A percentile compares a stretch with the other conserved stretches of the same genome.
Evolutionary conservation across 2,797 vertebrate species (phyloP).

Genomic region (Delichon dasypus): DNA sequence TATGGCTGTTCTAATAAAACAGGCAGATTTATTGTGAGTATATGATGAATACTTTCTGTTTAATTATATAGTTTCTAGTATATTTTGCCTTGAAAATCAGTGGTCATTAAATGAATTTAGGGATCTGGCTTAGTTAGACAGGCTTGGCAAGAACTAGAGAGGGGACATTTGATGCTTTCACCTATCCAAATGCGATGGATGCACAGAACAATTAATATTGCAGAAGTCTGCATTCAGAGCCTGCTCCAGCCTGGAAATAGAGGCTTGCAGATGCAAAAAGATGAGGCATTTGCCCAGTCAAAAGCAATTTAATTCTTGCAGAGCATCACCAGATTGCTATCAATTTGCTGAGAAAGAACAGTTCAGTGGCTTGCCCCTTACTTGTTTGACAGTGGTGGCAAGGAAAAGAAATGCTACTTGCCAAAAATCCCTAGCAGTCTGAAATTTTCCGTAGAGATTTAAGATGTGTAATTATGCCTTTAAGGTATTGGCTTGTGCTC

Average conservation of each 20-base stretch:
- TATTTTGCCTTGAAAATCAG: not conserved
- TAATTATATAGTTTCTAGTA: not conserved
- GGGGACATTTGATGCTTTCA: not conserved
- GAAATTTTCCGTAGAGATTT: slow-evolving; percentile 11
- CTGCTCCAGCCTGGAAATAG: not conserved
- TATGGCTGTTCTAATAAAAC: slow-evolving; percentile 92
- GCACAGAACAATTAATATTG: not conserved
- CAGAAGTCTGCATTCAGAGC: not conserved
- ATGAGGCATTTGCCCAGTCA: not conserved
- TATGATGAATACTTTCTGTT: not conserved
- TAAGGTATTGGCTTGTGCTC: not conserved
- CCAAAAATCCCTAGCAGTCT: not conserved
- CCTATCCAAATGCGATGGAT: not conserved
- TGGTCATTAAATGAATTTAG: not conserved
- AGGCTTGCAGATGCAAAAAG: not conserved
- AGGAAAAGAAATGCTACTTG: not conserved
- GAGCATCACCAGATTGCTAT: not conserved
- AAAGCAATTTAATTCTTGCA: not conserved
- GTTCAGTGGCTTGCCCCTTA: not conserved
- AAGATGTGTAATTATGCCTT: slow-evolving; percentile 7
- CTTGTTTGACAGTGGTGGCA: not conserved
- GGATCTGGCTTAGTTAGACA: not conserved
- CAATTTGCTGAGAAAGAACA: not conserved
- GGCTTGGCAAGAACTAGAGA: not conserved
- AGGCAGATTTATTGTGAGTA: slow-evolving; percentile 86